Conservation (phyloP, 2,888 invertebrate genomes). For the Charanyca ferruginea region DNA sequence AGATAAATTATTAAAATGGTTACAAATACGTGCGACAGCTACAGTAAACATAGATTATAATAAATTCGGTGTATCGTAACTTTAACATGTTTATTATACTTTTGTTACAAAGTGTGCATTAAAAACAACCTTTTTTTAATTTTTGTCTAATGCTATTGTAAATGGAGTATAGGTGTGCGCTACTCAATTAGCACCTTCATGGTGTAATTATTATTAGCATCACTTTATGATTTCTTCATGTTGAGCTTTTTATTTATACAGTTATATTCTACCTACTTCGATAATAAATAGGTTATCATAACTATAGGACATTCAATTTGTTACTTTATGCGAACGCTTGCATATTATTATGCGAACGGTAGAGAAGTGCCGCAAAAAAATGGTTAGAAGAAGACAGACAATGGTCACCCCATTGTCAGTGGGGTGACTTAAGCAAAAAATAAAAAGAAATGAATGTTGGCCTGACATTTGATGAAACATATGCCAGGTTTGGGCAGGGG, state of each 20-base stretch:
- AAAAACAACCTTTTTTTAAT: no score
- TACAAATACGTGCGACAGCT: no score
- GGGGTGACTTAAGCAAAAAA: background rate
- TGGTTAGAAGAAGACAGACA: background rate
- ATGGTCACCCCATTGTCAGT: no score
- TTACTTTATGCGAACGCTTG: no score
- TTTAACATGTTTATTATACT: no score
- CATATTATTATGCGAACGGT: background rate
- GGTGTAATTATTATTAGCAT: background rate
- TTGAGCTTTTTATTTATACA: background rate
- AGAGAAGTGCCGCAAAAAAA: background rate
- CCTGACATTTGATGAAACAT: conserved; percentile 26
- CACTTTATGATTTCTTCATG: background rate
- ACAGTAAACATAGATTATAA: no score
- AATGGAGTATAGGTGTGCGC: no score
- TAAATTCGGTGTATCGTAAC: no score
- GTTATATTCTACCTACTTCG: background rate
- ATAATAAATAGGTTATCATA: background rate
- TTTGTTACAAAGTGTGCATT: no score
- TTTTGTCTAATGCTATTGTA: no score
- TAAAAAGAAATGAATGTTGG: conserved; percentile 2
- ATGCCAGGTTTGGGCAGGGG: conserved; percentile 22
- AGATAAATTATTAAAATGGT: no score
- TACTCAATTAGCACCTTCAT: conserved; percentile 8
- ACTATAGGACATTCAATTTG: background rate